Evolutionary conservation across 2,113 vertebrate genomes (phyloP).

Genomic region (Sylvietta virens): DNA sequence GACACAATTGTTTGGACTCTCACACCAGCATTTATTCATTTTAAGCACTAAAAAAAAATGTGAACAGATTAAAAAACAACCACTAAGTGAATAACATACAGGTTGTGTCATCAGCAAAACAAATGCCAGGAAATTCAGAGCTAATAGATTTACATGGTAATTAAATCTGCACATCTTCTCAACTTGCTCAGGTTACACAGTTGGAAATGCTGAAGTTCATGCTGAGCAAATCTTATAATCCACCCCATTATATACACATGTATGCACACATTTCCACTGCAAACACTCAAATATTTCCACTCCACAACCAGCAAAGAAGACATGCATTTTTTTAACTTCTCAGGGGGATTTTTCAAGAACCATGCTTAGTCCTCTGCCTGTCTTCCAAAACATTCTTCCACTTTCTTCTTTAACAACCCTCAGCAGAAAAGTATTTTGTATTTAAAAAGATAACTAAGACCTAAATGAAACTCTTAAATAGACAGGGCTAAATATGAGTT

Average conservation of each 20-base stretch:
- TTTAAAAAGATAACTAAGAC: background rate
- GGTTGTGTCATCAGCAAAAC: background rate
- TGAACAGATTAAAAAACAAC: background rate
- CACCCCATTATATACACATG: conserved; percentile 16
- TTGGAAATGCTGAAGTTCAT: conserved; percentile 12
- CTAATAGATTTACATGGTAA: conserved; percentile 4
- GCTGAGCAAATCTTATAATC: conserved; percentile 44
- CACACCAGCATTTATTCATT: background rate
- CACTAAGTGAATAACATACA: background rate
- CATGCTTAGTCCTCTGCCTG: background rate
- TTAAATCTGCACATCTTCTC: conserved; percentile 27
- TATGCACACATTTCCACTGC: background rate
- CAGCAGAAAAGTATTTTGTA: background rate
- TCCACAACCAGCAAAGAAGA: background rate
- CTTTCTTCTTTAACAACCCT: background rate
- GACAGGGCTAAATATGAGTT: background rate
- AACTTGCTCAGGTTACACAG: conserved; percentile 21
- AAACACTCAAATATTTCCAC: background rate
- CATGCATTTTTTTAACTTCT: background rate
- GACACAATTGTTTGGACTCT: background rate
- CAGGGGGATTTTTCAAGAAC: background rate
- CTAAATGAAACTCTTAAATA: background rate
- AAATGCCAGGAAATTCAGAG: background rate
- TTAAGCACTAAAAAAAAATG: background rate
- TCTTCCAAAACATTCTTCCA: background rate